A percentile compares a stretch with the other conserved stretches of the same genome.
phyloP scores from a whole-genome alignment of 2,113 vertebrate genomes.

The Eudorcas thomsonii region DNA sequence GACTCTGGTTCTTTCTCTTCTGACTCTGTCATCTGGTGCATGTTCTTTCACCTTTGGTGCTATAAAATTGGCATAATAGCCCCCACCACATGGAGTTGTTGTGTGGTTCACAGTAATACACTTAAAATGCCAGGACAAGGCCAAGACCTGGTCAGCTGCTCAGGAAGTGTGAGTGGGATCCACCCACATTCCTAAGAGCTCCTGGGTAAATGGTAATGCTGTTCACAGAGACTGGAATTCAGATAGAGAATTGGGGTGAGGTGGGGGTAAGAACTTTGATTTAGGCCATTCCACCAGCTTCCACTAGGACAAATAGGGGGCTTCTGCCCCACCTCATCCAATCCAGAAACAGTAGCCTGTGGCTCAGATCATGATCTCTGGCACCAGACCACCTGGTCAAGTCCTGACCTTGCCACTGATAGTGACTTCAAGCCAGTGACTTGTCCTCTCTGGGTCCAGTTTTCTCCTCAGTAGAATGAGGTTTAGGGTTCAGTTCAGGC shows the following conservation, averaged over 20 bases:
- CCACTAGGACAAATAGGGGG: neutral
- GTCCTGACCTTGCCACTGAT: neutral
- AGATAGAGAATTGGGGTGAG: neutral
- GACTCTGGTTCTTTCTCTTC: neutral
- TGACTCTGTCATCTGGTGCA: neutral
- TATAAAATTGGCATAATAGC: neutral
- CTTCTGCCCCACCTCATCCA: neutral
- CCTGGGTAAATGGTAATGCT: neutral
- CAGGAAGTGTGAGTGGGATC: neutral
- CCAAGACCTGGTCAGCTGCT: accelerated
- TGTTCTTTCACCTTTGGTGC: neutral
- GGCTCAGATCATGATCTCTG: neutral
- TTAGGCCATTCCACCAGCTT: neutral
- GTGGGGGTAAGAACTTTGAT: neutral
- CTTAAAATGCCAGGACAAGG: accelerated
- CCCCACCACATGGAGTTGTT: accelerated
- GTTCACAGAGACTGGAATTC: neutral
- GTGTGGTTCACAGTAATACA: neutral
- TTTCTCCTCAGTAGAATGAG: neutral
- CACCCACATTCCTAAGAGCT: neutral
- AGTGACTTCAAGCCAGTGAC: neutral
- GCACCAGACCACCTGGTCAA: neutral
- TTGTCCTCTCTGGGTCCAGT: neutral
- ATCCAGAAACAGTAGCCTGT: neutral
- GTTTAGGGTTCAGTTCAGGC: neutral